Evolutionary conservation across 2,113 vertebrate species (phyloP).

Genomic region (Promerops cafer): DNA sequence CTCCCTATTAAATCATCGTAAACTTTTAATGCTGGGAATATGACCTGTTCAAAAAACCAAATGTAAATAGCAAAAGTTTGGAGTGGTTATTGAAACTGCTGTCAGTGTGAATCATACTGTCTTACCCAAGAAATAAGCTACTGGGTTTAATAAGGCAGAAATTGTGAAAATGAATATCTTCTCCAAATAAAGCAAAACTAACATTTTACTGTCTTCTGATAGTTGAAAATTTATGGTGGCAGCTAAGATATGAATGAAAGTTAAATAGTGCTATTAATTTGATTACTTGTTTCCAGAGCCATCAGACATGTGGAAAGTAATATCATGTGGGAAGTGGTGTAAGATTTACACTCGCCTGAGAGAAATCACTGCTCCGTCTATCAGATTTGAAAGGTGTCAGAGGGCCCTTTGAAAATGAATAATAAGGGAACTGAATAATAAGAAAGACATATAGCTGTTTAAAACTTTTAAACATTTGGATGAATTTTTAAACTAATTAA

Average conservation of each 20-base stretch:
- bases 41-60: conserved; percentile 29
- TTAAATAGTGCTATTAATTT: conserved; percentile 62
- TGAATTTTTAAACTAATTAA: conserved; percentile 42
- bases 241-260: conserved; percentile 58
- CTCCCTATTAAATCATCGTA: conserved; percentile 38
- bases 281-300: conserved; percentile 63
- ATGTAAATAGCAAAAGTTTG: conserved; percentile 41
- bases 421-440: conserved; percentile 45
- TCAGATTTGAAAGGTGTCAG: conserved; percentile 64
- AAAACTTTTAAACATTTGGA: conserved; percentile 47
- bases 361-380: conserved; percentile 56
- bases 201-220: conserved; percentile 17
- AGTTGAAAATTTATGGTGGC: conserved; percentile 48
- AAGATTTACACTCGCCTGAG: conserved; percentile 43
- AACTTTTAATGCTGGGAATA: conserved; percentile 29
- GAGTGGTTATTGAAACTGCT: conserved; percentile 45
- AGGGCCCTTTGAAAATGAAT: conserved; percentile 48
- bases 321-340: conserved; percentile 43
- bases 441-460: conserved; percentile 2
- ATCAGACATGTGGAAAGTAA: conserved; percentile 49
- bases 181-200: conserved; percentile 61
- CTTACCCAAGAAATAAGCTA: conserved; percentile 15
- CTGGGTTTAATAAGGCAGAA: conserved; percentile 45
- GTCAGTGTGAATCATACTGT: conserved; percentile 28
- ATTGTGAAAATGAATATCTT: conserved; percentile 32